phyloP scores from a whole-genome alignment of 1,140 invertebrate genomes.

The Dendroctonus ponderosae region DNA sequence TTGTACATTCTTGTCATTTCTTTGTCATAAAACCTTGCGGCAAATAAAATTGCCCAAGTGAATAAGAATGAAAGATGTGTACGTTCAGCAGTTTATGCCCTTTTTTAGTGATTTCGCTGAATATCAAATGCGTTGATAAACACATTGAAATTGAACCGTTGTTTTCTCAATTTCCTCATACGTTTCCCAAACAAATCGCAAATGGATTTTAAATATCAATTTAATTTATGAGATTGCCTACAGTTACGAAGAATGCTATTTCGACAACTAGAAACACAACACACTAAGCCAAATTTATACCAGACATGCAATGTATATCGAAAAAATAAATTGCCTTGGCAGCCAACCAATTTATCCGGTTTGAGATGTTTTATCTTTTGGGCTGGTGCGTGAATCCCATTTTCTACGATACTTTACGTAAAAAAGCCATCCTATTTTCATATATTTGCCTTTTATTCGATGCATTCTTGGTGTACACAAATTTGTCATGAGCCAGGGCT shows the following conservation, averaged over 20 bases:
- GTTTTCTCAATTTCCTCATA: too few relatives aligned
- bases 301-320: constrained; percentile 39
- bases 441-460: constrained; percentile 48
- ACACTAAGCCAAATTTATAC: constrained; percentile 36
- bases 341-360: constrained; percentile 46
- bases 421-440: constrained; percentile 48
- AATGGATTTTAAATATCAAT: constrained; percentile 15
- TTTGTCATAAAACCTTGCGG: background rate
- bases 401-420: constrained; percentile 44
- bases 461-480: constrained; percentile 43
- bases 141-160: too few relatives aligned
- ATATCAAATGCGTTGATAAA: too few relatives aligned
- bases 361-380: constrained; percentile 46
- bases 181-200: too few relatives aligned
- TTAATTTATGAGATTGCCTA: constrained; percentile 13
- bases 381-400: constrained; percentile 46
- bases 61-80: too few relatives aligned
- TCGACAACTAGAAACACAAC: constrained; percentile 27
- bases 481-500: constrained; percentile 41
- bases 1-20: constrained; percentile 23
- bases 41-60: too few relatives aligned
- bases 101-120: too few relatives aligned
- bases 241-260: constrained; percentile 16
- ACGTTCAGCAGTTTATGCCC: too few relatives aligned
- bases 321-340: constrained; percentile 48